phyloP scores from a whole-genome alignment of 1,140 invertebrate species.

The Drosophila arawakana region DNA sequence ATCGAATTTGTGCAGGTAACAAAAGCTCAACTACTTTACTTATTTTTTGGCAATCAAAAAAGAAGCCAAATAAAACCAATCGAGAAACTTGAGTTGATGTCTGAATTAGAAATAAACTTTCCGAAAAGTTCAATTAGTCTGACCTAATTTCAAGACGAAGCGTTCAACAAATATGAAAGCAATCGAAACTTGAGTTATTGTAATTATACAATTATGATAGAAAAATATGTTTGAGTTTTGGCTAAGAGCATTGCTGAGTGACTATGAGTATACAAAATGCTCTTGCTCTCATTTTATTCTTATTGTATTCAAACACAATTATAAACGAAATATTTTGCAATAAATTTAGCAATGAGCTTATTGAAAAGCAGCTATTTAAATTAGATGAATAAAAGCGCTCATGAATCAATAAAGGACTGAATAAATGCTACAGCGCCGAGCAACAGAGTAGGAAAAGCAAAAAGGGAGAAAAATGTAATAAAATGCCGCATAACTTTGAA shows the following conservation, averaged over 20 bases:
- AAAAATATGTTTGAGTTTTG: too few relatives aligned
- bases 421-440: conserved; percentile 1
- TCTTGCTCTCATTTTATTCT: too few relatives aligned
- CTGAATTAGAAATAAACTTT: conserved; percentile 9
- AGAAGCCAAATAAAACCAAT: conserved; percentile 5
- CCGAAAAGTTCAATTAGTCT: neutral
- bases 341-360: conserved; percentile 24
- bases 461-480: neutral
- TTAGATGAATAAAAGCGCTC: conserved; percentile 31
- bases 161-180: neutral
- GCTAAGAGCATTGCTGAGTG: too few relatives aligned
- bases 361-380: conserved; percentile 33
- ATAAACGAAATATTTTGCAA: conserved; percentile 14
- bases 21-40: conserved; percentile 7
- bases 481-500: conserved; percentile 16
- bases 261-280: too few relatives aligned
- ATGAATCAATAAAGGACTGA: conserved; percentile 33
- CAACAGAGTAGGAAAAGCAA: neutral
- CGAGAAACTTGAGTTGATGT: neutral
- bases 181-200: neutral
- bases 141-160: conserved; percentile 2
- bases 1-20: neutral
- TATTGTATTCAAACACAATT: conserved; percentile 1
- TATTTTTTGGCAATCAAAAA: conserved; percentile 8
- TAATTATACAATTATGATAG: neutral